Conservation (phyloP, 2,113 vertebrate species). For the Ginglymostoma cirratum region DNA sequence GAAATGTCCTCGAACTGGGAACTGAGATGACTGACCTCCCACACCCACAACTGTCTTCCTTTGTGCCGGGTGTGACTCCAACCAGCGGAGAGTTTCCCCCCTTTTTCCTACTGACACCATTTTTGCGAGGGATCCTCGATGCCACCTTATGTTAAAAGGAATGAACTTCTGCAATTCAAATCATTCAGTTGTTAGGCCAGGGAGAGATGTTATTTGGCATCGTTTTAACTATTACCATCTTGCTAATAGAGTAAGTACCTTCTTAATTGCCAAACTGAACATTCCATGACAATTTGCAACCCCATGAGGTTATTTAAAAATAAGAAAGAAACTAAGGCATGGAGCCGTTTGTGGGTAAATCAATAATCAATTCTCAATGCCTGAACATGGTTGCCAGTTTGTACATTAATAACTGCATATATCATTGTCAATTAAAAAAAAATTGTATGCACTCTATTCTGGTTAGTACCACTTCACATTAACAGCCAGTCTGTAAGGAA, state of each 20-base stretch:
- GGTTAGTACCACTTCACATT: background rate
- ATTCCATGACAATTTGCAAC: background rate
- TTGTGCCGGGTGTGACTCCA: too few relatives aligned
- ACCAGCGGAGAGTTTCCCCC: too few relatives aligned
- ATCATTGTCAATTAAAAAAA: background rate
- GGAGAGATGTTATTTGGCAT: background rate
- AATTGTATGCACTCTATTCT: background rate
- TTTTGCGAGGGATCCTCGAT: too few relatives aligned
- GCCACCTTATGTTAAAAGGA: background rate
- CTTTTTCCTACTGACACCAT: too few relatives aligned
- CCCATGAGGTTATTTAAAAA: background rate
- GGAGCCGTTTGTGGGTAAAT: background rate
- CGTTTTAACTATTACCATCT: background rate
- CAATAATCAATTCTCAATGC: background rate
- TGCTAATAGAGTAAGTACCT: background rate
- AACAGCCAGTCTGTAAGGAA: background rate
- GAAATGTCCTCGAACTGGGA: too few relatives aligned
- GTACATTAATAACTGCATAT: background rate
- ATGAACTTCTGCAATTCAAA: background rate
- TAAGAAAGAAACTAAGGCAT: background rate
- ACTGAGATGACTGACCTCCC: too few relatives aligned
- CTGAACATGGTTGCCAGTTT: background rate
- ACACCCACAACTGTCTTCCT: too few relatives aligned
- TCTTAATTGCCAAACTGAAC: background rate
- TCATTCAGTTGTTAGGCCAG: background rate